Evolutionary conservation across 92 coral and sea anemone species (phyloP).

Genomic region (Paramuricea clavata): DNA sequence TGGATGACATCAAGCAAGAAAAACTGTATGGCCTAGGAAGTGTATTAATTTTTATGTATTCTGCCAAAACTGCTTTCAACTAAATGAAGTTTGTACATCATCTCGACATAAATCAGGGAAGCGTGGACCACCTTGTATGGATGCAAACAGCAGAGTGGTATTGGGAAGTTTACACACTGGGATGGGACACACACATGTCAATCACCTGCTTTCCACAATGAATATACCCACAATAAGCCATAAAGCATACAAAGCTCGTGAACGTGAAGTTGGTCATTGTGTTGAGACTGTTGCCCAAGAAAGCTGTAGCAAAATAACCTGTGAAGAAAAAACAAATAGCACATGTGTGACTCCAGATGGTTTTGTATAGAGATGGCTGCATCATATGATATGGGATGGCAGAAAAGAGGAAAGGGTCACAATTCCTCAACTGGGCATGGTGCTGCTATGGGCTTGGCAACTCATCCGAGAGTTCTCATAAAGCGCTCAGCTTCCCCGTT

Average conservation of each 20-base stretch:
- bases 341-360: neutral
- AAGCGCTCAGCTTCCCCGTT: too few relatives aligned
- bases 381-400: neutral
- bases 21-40: neutral
- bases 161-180: conserved; percentile 46
- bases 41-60: neutral
- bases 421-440: conserved; percentile 53
- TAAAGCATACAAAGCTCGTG: conserved; percentile 31
- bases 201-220: conserved; percentile 36
- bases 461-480: too few relatives aligned
- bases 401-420: conserved; percentile 30
- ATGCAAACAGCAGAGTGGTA: neutral
- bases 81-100: conserved; percentile 13
- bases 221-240: conserved; percentile 19
- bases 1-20: neutral
- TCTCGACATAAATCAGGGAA: conserved; percentile 32
- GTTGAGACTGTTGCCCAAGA: conserved; percentile 45
- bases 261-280: conserved; percentile 44
- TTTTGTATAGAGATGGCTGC: conserved; percentile 36
- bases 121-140: conserved; percentile 31
- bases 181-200: conserved; percentile 49
- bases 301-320: neutral
- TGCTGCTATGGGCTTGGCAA: too few relatives aligned
- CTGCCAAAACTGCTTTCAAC: neutral
- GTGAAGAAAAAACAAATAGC: neutral